A percentile compares a stretch with the other conserved stretches of the same genome.
Conservation (phyloP, 2,888 invertebrate genomes). For the Marasmarcha lunaedactyla region DNA sequence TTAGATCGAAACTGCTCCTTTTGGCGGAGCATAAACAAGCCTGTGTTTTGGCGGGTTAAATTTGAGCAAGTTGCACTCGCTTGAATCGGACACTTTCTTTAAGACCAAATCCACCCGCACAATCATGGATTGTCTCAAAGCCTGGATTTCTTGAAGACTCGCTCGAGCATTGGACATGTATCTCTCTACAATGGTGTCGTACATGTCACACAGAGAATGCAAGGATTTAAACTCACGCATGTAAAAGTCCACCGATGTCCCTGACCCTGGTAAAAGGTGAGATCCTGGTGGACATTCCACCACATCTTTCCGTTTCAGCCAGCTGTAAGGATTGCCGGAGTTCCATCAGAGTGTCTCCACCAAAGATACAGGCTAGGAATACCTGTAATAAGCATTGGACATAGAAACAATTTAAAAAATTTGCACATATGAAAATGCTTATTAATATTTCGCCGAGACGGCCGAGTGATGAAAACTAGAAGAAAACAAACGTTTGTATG, state of each 20-base stretch:
- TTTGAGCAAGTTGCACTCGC: too few relatives aligned
- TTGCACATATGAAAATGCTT: not conserved
- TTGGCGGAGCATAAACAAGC: too few relatives aligned
- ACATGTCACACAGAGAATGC: too few relatives aligned
- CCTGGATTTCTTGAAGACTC: too few relatives aligned
- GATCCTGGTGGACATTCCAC: conserved; percentile 90
- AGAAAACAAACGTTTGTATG: too few relatives aligned
- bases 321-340: conserved; percentile 90
- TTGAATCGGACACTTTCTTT: too few relatives aligned
- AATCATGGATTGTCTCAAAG: too few relatives aligned
- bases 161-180: too few relatives aligned
- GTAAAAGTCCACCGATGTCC: conserved; percentile 90
- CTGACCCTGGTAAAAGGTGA: conserved; percentile 87
- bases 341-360: conserved; percentile 95
- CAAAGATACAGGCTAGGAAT: conserved; percentile 93
- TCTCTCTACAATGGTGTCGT: too few relatives aligned
- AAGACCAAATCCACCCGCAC: too few relatives aligned
- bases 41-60: too few relatives aligned
- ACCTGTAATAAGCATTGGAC: conserved; percentile 41
- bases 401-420: conserved; percentile 1
- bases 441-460: not conserved
- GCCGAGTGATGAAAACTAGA: conserved; percentile 2
- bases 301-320: conserved; percentile 91
- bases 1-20: too few relatives aligned
- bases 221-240: conserved; percentile 60